Percentiles rank a stretch among this genome's conserved stretches.
Conservation (phyloP, 2,888 invertebrate species). For the Thymelicus acteon region DNA sequence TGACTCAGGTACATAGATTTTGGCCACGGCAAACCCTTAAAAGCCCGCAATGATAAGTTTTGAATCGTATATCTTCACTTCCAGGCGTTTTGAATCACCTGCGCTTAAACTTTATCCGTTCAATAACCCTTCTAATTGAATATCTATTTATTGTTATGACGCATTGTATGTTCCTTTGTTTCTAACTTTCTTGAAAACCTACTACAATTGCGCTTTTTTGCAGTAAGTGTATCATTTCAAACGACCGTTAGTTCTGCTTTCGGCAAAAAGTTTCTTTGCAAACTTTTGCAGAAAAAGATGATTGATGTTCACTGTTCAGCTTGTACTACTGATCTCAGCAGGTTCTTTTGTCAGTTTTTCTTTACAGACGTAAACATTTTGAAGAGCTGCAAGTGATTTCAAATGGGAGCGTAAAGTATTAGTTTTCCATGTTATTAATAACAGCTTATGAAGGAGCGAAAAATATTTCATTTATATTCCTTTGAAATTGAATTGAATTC, state of each 20-base stretch:
- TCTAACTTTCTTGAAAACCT: neutral
- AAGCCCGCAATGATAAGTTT: too few relatives aligned
- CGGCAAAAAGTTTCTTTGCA: constrained; percentile 16
- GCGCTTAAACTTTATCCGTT: too few relatives aligned
- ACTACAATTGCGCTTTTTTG: constrained; percentile 3
- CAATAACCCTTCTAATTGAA: neutral
- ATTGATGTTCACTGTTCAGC: constrained; percentile 27
- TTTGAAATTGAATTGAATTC: constrained; percentile 1
- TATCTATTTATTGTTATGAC: neutral
- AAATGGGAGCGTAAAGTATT: constrained; percentile 30
- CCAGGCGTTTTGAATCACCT: too few relatives aligned
- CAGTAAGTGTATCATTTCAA: constrained; percentile 6
- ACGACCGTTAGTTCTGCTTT: neutral
- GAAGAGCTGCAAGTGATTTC: constrained; percentile 22
- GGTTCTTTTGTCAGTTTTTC: constrained; percentile 34
- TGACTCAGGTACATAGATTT: too few relatives aligned
- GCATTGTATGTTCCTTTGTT: neutral
- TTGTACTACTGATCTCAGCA: constrained; percentile 21
- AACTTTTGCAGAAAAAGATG: constrained; percentile 31
- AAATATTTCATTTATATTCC: neutral
- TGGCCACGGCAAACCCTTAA: too few relatives aligned
- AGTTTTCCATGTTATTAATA: neutral
- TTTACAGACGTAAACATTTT: constrained; percentile 10
- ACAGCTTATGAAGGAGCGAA: too few relatives aligned
- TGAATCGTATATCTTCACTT: too few relatives aligned